These are phyloP conservation scores for Myoxocephalus aenaeus DNA, from an alignment of 2,797 vertebrate species.

Conservation along the genomic window DNA sequence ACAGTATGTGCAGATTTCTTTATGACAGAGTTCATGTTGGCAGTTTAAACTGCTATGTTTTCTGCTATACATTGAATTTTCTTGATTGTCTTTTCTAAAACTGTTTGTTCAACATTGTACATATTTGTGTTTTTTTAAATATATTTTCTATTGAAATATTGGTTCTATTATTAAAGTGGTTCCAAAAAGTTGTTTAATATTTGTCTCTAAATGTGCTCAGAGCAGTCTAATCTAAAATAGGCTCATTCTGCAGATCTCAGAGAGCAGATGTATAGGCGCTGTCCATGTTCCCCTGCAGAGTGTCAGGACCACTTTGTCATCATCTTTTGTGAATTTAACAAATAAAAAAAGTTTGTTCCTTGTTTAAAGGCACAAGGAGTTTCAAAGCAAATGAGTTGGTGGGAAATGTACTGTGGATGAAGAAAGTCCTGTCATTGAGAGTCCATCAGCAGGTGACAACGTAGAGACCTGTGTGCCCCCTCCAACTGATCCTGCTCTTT, in stretches of 20 bases:
- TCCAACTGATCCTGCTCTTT: no score
- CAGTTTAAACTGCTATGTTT: background rate
- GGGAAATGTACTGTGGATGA: no score
- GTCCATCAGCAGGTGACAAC: no score
- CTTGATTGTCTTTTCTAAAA: constrained; percentile 1
- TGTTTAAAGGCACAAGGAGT: background rate
- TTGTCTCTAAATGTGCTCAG: background rate
- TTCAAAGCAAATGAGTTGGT: no score
- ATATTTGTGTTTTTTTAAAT: constrained; percentile 52
- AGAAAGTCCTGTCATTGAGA: no score
- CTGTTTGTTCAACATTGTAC: constrained; percentile 51
- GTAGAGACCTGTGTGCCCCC: no score
- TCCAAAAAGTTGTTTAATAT: background rate
- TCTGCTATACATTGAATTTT: constrained; percentile 1
- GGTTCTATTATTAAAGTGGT: constrained; percentile 52
- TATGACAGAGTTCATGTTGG: constrained; percentile 15
- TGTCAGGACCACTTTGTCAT: background rate
- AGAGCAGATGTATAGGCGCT: background rate
- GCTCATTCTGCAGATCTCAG: background rate
- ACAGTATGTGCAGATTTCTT: constrained; percentile 9
- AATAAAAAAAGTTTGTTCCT: no score
- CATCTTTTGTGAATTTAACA: background rate
- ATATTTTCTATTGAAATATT: constrained; percentile 3
- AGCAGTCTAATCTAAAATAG: background rate
- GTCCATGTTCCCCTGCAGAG: background rate